Conservation (phyloP, 2,888 invertebrate genomes). For the Chrysopilus asiliformis region DNA sequence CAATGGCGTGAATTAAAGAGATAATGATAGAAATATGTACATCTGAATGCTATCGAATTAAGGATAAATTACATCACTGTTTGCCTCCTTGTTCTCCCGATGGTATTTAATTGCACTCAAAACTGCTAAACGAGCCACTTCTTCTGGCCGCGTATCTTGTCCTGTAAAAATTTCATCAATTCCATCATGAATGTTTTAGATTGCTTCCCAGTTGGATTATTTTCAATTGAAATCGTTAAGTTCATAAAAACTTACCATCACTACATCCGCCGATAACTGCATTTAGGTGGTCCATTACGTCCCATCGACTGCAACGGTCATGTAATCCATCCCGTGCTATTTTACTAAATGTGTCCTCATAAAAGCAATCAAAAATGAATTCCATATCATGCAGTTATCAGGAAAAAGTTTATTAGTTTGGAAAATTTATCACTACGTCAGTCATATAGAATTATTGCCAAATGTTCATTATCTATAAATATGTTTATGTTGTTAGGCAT, state of each 20-base stretch:
- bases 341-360: conserved; percentile 57
- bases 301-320: conserved; percentile 54
- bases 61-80: too few species aligned
- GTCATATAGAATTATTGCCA: too few species aligned
- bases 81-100: conserved; percentile 26
- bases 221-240: conserved; percentile 32
- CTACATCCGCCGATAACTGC: conserved; percentile 62
- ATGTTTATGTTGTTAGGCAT: too few species aligned
- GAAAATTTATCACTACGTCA: too few species aligned
- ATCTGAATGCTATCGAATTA: too few species aligned
- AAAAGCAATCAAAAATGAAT: conserved; percentile 64
- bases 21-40: too few species aligned
- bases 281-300: conserved; percentile 63
- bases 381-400: conserved; percentile 45
- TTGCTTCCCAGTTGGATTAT: conserved; percentile 24
- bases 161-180: conserved; percentile 18
- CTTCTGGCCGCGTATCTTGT: conserved; percentile 30
- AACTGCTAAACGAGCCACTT: conserved; percentile 32
- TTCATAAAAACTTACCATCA: conserved; percentile 22
- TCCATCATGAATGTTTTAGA: not conserved
- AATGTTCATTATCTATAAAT: too few species aligned
- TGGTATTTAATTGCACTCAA: conserved; percentile 32
- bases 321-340: conserved; percentile 60
- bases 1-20: too few species aligned
- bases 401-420: too few species aligned